phyloP scores from a whole-genome alignment of 2,888 invertebrate genomes.

The Caenorhabditis angaria region DNA sequence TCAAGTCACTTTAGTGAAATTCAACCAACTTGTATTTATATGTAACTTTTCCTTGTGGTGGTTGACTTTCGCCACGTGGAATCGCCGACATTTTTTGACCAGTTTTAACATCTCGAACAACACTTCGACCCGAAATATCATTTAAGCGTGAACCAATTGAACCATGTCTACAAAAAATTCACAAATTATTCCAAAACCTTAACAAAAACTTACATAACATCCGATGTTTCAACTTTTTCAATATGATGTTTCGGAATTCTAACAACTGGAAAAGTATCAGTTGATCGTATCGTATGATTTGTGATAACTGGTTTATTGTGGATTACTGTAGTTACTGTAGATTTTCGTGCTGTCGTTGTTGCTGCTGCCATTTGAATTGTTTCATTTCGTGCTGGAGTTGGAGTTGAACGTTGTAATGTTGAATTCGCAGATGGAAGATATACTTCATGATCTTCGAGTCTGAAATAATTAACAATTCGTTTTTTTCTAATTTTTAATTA shows the following conservation, averaged over 20 bases:
- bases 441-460: conserved; percentile 42
- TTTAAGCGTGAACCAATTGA: conserved; percentile 27
- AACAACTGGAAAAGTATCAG: conserved; percentile 30
- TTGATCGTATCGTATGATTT: conserved; percentile 30
- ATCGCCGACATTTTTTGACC: conserved; percentile 21
- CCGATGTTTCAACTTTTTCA: conserved; percentile 20
- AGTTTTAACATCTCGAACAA: conserved; percentile 24
- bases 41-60: conserved; percentile 29
- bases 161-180: conserved; percentile 29
- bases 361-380: conserved; percentile 6
- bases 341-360: not conserved
- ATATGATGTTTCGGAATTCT: conserved; percentile 1
- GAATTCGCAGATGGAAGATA: conserved; percentile 20
- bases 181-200: not conserved
- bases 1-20: too few species aligned
- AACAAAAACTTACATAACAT: conserved; percentile 37
- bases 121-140: conserved; percentile 32
- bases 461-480: conserved; percentile 10
- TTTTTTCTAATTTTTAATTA: not conserved
- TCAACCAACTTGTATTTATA: conserved; percentile 38
- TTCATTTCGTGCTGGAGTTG: not conserved
- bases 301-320: conserved; percentile 6
- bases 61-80: not conserved
- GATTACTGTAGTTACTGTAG: not conserved
- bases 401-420: conserved; percentile 14